phyloP scores from a whole-genome alignment of 2,888 invertebrate species.

The Cosmorhoe ocellata region DNA sequence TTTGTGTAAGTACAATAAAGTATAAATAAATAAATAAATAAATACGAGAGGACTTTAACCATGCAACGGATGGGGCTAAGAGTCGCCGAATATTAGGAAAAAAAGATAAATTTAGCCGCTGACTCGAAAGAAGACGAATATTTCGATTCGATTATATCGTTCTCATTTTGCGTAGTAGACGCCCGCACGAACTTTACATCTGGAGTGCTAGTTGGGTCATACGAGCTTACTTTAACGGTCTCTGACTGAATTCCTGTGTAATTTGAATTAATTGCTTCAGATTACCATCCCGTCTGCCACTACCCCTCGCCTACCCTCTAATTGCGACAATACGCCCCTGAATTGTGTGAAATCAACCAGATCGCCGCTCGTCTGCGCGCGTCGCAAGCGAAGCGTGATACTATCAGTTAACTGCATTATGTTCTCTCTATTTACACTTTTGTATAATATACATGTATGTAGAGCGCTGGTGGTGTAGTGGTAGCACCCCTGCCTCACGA shows the following conservation, averaged over 20 bases:
- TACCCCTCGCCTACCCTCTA: conserved; percentile 49
- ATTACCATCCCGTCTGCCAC: neutral
- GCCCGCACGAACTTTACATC: neutral
- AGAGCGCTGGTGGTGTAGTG: no score
- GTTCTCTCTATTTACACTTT: neutral
- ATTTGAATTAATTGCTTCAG: conserved; percentile 1
- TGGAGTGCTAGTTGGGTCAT: neutral
- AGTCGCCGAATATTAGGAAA: no score
- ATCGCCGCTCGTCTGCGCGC: conserved; percentile 39
- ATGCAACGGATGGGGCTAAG: no score
- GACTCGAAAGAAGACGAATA: no score
- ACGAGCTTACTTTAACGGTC: no score
- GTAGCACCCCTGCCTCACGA: no score
- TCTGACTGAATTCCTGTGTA: neutral
- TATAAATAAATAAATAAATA: no score
- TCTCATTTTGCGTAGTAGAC: neutral
- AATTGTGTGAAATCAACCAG: conserved; percentile 75
- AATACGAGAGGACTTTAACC: no score
- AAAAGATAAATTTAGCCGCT: no score
- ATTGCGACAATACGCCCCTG: conserved; percentile 69
- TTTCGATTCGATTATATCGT: neutral
- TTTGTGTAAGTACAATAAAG: no score
- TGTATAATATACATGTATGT: no score
- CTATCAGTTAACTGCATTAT: conserved; percentile 25
- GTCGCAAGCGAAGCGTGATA: conserved; percentile 23